Conservation (phyloP, 2,797 vertebrate genomes). For the Hypotaenidia philippensis region DNA sequence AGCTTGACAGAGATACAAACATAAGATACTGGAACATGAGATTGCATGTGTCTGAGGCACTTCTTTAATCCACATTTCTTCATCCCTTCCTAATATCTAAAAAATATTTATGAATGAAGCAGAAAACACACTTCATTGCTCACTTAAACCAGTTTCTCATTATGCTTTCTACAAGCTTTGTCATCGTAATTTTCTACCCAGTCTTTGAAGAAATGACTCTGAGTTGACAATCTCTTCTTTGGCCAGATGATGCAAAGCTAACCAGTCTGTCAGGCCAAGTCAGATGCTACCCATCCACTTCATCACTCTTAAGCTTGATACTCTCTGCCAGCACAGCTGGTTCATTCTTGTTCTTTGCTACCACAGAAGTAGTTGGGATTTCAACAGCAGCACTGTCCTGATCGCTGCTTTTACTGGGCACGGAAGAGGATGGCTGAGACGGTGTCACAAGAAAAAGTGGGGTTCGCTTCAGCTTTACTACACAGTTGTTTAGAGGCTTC, state of each 20-base stretch:
- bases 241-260: background rate
- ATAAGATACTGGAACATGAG: background rate
- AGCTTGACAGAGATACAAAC: background rate
- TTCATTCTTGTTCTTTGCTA: background rate
- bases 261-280: background rate
- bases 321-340: background rate
- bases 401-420: background rate
- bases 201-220: background rate
- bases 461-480: conserved; percentile 75
- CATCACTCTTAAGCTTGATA: background rate
- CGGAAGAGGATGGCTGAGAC: background rate
- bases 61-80: background rate
- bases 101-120: background rate
- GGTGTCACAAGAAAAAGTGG: background rate
- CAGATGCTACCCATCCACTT: background rate
- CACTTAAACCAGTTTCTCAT: background rate
- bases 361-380: background rate
- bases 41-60: background rate
- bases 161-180: background rate
- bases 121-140: background rate
- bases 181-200: background rate
- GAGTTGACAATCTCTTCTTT: background rate
- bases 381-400: background rate
- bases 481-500: background rate
- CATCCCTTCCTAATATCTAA: background rate